phyloP scores from a whole-genome alignment of 2,113 vertebrate species.

The Acanthisitta chloris region DNA sequence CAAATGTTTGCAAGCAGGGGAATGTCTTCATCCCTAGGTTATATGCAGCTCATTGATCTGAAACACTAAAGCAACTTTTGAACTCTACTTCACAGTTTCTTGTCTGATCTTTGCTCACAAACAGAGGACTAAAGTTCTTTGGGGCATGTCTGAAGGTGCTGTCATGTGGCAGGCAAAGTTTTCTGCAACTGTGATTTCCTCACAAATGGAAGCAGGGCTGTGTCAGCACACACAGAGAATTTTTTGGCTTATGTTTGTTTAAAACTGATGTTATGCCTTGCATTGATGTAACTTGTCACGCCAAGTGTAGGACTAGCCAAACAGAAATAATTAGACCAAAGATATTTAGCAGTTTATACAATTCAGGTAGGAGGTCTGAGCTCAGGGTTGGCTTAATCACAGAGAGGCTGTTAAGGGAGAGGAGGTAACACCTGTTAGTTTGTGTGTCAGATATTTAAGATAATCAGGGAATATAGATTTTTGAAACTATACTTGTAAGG shows the following conservation, averaged over 20 bases:
- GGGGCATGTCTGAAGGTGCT: not conserved
- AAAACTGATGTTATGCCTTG: not conserved
- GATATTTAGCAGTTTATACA: not conserved
- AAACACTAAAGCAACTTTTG: slow-evolving; percentile 18
- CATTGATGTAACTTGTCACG: not conserved
- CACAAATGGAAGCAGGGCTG: not conserved
- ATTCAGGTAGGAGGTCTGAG: not conserved
- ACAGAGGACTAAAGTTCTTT: not conserved
- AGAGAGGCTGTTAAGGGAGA: not conserved
- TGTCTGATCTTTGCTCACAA: not conserved
- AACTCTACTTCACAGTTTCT: not conserved
- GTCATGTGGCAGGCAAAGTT: not conserved
- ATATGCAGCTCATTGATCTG: not conserved
- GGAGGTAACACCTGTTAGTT: not conserved
- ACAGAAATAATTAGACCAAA: not conserved
- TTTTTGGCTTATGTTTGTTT: not conserved
- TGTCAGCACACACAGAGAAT: not conserved
- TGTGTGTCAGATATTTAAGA: not conserved
- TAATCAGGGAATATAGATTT: not conserved
- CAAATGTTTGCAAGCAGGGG: not conserved
- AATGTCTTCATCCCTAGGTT: not conserved
- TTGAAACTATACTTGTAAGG: not conserved
- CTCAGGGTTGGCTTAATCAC: not conserved
- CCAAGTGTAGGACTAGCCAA: not conserved
- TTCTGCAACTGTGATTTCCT: not conserved